A percentile compares a stretch with the other conserved stretches of the same genome.
phyloP scores from a whole-genome alignment of 2,888 invertebrate species.

The Megalurothrips usitatus region DNA sequence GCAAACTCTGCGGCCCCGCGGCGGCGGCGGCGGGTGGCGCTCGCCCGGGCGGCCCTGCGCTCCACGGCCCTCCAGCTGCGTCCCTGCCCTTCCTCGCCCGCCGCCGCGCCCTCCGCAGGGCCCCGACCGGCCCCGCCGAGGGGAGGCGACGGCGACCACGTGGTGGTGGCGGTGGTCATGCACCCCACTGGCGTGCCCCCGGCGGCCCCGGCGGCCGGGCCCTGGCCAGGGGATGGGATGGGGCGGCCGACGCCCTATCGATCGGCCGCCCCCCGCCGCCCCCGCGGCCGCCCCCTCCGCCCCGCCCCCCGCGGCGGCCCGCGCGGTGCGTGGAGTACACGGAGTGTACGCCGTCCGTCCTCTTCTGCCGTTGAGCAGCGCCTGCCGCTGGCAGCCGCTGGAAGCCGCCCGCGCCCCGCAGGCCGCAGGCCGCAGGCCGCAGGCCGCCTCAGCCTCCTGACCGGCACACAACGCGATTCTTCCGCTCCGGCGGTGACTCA shows the following conservation, averaged over 20 bases:
- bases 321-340: neutral
- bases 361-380: no score
- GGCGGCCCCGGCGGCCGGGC: conserved; percentile 1
- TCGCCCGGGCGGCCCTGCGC: neutral
- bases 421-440: no score
- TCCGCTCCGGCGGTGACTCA: no score
- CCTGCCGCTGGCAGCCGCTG: no score
- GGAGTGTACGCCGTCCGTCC: no score
- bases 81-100: neutral
- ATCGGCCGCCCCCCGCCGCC: neutral
- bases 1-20: no score
- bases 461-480: no score
- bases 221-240: neutral
- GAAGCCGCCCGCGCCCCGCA: no score
- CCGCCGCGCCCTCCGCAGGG: neutral
- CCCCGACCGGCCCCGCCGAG: neutral
- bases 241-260: neutral
- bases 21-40: neutral
- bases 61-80: neutral
- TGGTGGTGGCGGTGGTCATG: conserved; percentile 25
- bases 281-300: neutral
- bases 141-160: neutral
- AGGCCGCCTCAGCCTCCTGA: no score
- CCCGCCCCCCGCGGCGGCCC: neutral
- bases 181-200: neutral